phyloP scores from a whole-genome alignment of 2,113 vertebrate species.

The Riparia riparia region DNA sequence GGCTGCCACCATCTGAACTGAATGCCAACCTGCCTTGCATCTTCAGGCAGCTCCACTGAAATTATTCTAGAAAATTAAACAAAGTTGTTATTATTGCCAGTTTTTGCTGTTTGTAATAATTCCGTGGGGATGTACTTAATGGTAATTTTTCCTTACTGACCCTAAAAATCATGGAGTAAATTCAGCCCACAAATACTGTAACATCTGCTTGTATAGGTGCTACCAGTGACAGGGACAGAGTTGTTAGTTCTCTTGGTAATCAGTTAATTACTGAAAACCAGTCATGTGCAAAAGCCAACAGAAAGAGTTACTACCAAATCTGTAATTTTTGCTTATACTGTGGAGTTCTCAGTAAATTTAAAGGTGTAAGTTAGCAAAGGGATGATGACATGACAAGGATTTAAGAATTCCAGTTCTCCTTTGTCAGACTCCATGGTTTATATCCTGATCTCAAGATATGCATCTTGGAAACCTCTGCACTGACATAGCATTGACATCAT shows the following conservation, averaged over 20 bases:
- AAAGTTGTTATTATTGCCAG: neutral
- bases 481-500: neutral
- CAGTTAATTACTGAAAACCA: neutral
- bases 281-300: neutral
- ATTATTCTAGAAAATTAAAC: conserved; percentile 83
- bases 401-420: neutral
- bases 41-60: conserved; percentile 92
- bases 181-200: neutral
- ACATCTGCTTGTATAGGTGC: neutral
- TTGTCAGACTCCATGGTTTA: neutral
- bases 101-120: neutral
- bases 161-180: neutral
- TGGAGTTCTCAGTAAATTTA: neutral
- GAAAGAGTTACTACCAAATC: neutral
- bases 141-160: neutral
- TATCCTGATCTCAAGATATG: neutral
- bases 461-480: neutral
- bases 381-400: neutral
- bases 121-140: neutral
- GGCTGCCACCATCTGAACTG: conserved; percentile 99
- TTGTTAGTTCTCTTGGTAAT: neutral
- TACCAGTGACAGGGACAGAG: neutral
- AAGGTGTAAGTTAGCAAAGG: neutral
- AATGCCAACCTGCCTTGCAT: conserved; percentile 91
- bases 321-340: neutral